phyloP scores from a whole-genome alignment of 2,113 vertebrate species.

The Ifrita kowaldi region DNA sequence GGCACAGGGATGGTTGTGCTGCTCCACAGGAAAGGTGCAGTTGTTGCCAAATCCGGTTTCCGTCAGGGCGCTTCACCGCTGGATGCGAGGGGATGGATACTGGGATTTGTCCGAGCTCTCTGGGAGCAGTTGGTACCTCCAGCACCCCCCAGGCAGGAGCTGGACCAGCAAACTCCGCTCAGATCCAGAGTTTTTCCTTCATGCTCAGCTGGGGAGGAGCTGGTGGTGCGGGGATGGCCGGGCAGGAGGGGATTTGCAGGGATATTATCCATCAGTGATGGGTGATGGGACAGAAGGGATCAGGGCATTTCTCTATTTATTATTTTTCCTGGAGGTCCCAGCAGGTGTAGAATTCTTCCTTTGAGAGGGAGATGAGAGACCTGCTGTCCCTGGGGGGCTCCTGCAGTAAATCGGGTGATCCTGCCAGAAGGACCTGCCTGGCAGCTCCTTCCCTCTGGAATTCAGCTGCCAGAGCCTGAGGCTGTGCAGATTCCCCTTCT shows the following conservation, averaged over 20 bases:
- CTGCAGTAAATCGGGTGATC: not conserved
- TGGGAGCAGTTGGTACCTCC: not conserved
- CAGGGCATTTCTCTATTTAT: rapidly evolving
- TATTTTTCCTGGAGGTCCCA: not conserved
- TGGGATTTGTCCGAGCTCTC: not conserved
- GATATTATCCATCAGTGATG: rapidly evolving
- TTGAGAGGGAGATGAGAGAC: not conserved
- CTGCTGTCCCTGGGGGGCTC: not conserved
- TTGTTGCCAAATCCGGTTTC: rapidly evolving
- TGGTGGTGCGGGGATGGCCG: rapidly evolving
- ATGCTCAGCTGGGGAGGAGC: rapidly evolving
- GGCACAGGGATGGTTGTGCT: rapidly evolving
- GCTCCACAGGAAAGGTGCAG: rapidly evolving
- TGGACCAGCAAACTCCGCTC: rapidly evolving
- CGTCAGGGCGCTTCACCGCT: rapidly evolving
- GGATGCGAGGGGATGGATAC: rapidly evolving
- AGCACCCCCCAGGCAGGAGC: not conserved
- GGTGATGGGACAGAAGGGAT: rapidly evolving
- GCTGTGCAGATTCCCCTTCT: not conserved
- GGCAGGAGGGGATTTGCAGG: not conserved
- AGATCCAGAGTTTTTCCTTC: not conserved
- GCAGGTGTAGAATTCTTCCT: not conserved
- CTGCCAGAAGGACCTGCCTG: not conserved
- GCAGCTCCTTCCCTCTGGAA: not conserved
- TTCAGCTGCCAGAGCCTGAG: rapidly evolving